Base-by-base conservation (phyloP, 2,113 vertebrate species). In the Ictidomys tridecemlineatus region DNA sequence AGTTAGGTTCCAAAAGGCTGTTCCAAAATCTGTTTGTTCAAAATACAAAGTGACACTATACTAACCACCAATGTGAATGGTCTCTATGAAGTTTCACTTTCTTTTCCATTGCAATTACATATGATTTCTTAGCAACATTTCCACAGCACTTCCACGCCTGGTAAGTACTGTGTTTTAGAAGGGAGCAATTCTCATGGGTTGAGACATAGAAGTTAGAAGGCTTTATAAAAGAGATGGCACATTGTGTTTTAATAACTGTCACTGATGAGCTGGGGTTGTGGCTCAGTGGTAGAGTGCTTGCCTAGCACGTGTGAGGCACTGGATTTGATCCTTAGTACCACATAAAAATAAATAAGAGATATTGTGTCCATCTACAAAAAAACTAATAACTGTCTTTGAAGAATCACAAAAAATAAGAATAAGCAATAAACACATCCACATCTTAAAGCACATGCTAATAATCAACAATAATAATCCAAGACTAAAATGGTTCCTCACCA, bases 71-170 rank as follows among this genome's bases (percentile, higher is more conserved):
- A 4, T 32, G 32, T 72, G 87, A 96, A 79, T 30, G 48, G 16
- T 76, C n/a, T 88, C 80, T 13, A 32, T 28, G 48, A 94, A 86
- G 69, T 94, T 94, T 90, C 82, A 91, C 85, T 95, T 96, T 97
- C 85, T 95, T 93, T 95, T 82, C n/a, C 24, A 79, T 4, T 69
- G 34, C 32, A 48, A 11, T 69, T 53, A 61, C 1, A 1, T 65
- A 32, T 42, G 4, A 45, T 80, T 95, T 73, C 51, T 69, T 80
- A 79, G 18, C 37, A 88, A 48, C 32, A 37, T 42, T 82, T 94
- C n/a, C 61, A 82, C 28, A 70, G 17, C 20, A 45, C 30, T 86
- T 58, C 67, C 67, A 69, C 13, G 16, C 67, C 30, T 14, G 67
- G 13, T 56, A 79, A 58, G 45, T 67, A 58, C 53, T 78, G 3